Percentiles rank a stretch among this genome's conserved stretches.
phyloP scores from a whole-genome alignment of 2,113 vertebrate genomes.

The Stercorarius parasiticus region DNA sequence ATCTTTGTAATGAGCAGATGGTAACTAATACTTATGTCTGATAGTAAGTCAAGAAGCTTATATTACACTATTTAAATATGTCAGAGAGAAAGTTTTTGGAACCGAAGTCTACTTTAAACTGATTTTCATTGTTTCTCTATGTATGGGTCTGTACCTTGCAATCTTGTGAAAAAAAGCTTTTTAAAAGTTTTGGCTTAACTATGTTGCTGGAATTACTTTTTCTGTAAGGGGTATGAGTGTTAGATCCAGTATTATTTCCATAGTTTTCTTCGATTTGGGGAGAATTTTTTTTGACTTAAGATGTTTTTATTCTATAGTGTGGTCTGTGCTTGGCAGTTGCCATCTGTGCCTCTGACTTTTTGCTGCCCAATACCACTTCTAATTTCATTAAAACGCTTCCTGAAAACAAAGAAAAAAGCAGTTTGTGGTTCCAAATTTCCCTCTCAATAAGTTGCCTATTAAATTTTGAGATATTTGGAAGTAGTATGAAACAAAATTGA shows the following conservation, averaged over 20 bases:
- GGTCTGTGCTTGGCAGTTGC: background rate
- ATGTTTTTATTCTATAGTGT: background rate
- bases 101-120: background rate
- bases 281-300: background rate
- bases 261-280: background rate
- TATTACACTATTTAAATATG: background rate
- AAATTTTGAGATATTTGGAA: background rate
- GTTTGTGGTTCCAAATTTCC: background rate
- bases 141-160: background rate
- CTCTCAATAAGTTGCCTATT: background rate
- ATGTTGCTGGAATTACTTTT: background rate
- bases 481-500: background rate
- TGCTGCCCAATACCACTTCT: background rate
- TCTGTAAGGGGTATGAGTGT: background rate
- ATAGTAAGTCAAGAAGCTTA: background rate
- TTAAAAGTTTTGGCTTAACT: background rate
- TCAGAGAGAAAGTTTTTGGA: background rate
- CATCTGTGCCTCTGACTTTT: background rate
- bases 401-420: background rate
- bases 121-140: background rate
- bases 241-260: background rate
- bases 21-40: background rate
- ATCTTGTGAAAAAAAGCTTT: background rate
- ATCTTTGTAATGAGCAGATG: background rate
- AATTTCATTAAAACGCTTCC: background rate